Base-by-base conservation (phyloP, 2,888 invertebrate species). In the Crossocerus cetratus region DNA sequence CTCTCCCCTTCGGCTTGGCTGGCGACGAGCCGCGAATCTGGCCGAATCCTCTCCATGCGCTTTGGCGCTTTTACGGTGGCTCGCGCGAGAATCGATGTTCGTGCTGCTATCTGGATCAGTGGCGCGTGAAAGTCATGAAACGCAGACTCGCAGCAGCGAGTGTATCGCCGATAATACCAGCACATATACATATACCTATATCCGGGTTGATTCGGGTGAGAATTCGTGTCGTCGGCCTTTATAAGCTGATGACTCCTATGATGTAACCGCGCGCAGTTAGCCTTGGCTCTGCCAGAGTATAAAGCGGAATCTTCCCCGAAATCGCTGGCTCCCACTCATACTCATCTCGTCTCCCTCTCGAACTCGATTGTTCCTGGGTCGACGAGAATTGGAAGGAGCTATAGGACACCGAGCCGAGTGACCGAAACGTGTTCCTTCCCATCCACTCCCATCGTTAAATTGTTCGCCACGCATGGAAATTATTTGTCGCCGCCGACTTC, bases 381-480 rank as follows among this genome's bases (percentile, higher is more conserved):
- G 32, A 32, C 32, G 32, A 32, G 32, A 32, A 11, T 5, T 32
- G 32, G 8, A 4, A 32, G 11, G 32, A 32, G 1, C n/a, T n/a
- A 32, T 4, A 32, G 11, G 32, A 32, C 1, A 32, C 32, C 11
- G 8, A 1, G 8, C 32, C 8, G 32, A 11, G 32, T 32, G 32
- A 8, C 32, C 8, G 32, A 32, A 32, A 32, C 32, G 32, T 32
- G 32, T 32, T 32, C n/a, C n/a, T n/a, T n/a, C n/a, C n/a, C n/a
- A n/a, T n/a, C n/a, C n/a, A n/a, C n/a, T n/a, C 32, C 32, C 32
- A 3, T 32, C 32, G 32, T 32, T 32, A 32, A 11, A 32, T 32
- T 32, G 32, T 11, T 32, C 32, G 32, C 18, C 55, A 67, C 68
- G 72, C 43, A 77, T 77, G 70, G 58, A 69, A 77, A 32, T 76